These are phyloP conservation scores for Rhingia rostrata DNA, from an alignment of 2,888 invertebrate species.

Conservation along the genomic window DNA sequence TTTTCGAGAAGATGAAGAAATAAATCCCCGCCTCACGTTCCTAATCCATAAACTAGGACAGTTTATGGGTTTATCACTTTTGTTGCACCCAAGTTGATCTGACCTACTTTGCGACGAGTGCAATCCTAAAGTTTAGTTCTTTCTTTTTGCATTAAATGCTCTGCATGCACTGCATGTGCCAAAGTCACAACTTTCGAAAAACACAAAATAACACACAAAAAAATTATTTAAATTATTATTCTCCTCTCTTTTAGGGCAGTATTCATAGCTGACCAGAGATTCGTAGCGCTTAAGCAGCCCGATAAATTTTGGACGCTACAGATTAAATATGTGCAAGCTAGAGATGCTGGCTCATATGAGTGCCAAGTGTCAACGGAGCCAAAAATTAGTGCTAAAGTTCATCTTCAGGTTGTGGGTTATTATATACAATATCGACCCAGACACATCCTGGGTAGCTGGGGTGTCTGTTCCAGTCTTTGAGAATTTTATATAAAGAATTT, in stretches of 20 bases:
- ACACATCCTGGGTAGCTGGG: no score
- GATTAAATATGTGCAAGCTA: slow-evolving; percentile 94
- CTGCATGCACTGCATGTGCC: slow-evolving; percentile 63
- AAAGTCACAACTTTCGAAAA: slow-evolving; percentile 46
- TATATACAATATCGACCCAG: slow-evolving; percentile 74
- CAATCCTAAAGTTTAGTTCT: slow-evolving; percentile 18
- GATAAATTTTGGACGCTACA: slow-evolving; percentile 90
- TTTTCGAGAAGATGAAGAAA: neutral
- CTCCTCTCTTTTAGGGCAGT: slow-evolving; percentile 84
- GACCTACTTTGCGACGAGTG: slow-evolving; percentile 46
- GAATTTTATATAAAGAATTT: slow-evolving; percentile 28
- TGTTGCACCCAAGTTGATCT: slow-evolving; percentile 49
- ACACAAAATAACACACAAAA: neutral
- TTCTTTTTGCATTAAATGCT: slow-evolving; percentile 8
- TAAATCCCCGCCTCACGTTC: slow-evolving; percentile 27
- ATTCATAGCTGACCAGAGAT: slow-evolving; percentile 95
- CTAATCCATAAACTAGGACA: slow-evolving; percentile 62
- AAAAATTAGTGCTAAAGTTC: slow-evolving; percentile 96
- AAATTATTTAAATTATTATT: slow-evolving; percentile 51
- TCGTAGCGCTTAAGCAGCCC: slow-evolving; percentile 88
- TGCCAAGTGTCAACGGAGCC: slow-evolving; percentile 97
- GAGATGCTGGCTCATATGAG: slow-evolving; percentile 95
- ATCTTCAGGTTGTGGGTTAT: slow-evolving; percentile 95
- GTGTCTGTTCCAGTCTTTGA: neutral
- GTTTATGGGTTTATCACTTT: slow-evolving; percentile 48